Conservation (phyloP, 2,797 vertebrate genomes). For the Nasua narica region DNA sequence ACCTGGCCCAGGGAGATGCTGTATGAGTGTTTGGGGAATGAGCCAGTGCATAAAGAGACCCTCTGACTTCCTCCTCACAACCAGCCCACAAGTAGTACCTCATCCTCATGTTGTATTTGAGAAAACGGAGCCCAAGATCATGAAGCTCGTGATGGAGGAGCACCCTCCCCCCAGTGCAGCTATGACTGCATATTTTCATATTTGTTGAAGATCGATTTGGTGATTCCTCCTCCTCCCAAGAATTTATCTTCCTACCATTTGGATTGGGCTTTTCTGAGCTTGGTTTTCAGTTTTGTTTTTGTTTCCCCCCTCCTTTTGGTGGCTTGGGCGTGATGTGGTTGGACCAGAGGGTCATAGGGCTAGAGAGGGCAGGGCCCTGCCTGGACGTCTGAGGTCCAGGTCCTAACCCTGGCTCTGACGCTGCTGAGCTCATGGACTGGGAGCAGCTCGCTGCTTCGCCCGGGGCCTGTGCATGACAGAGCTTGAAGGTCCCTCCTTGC, state of each 20-base stretch:
- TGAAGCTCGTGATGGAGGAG: background rate
- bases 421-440: background rate
- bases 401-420: background rate
- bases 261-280: background rate
- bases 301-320: background rate
- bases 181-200: background rate
- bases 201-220: background rate
- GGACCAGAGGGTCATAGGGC: background rate
- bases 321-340: background rate
- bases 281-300: background rate
- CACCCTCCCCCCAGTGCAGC: background rate
- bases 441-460: background rate
- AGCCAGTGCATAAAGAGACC: background rate
- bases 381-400: background rate
- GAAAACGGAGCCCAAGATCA: background rate
- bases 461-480: background rate
- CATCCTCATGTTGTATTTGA: background rate
- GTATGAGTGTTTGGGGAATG: background rate
- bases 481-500: background rate
- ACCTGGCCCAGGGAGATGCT: background rate
- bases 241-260: background rate
- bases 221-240: background rate
- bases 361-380: background rate
- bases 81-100: background rate
- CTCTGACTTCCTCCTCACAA: background rate